These are phyloP conservation scores for Ctenomys sociabilis DNA, from an alignment of 2,113 vertebrate genomes.

Conservation along the genomic window DNA sequence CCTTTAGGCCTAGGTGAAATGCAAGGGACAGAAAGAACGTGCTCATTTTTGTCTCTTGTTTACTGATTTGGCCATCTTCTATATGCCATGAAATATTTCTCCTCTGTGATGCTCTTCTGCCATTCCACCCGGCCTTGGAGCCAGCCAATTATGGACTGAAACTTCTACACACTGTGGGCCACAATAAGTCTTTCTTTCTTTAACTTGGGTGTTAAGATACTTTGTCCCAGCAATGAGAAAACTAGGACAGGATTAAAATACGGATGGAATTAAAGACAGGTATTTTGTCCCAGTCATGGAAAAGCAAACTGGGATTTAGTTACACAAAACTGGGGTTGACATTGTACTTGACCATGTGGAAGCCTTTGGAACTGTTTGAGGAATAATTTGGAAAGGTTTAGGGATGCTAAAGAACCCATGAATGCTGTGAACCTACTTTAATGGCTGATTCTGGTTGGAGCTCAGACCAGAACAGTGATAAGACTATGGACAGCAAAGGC, in stretches of 20 bases:
- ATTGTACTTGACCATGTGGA: background rate
- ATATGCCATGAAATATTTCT: background rate
- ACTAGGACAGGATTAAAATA: background rate
- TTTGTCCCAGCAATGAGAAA: background rate
- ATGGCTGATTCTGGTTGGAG: background rate
- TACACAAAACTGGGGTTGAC: background rate
- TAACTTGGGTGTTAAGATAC: background rate
- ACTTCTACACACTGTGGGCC: background rate
- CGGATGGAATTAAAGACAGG: background rate
- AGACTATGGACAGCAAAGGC: background rate
- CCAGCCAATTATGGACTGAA: background rate
- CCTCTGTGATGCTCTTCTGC: background rate
- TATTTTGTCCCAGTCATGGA: background rate
- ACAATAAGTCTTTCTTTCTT: background rate
- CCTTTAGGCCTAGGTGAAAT: background rate
- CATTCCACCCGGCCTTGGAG: background rate
- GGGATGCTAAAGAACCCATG: background rate
- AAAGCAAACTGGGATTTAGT: background rate
- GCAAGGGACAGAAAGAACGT: background rate
- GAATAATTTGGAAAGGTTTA: background rate
- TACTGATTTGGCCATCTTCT: background rate
- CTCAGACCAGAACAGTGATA: background rate
- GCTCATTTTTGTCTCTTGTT: background rate
- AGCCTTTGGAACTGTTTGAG: background rate
- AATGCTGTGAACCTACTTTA: background rate